Percentiles rank a stretch among this genome's conserved stretches.
These are phyloP conservation scores for Dasyprocta punctata DNA, from an alignment of 2,113 vertebrate genomes.

Conservation along the genomic window DNA sequence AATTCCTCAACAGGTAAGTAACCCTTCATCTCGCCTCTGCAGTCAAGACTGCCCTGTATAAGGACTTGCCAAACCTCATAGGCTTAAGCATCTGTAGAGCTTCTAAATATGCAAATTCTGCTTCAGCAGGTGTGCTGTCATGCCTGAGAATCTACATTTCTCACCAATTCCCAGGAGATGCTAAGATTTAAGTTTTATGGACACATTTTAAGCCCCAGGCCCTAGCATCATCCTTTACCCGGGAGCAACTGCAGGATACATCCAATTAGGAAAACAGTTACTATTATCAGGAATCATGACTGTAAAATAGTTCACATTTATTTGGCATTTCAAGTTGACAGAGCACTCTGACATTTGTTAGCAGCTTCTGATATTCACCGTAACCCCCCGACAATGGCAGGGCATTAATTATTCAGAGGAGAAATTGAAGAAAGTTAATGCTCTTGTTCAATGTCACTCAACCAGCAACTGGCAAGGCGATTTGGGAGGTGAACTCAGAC, in stretches of 20 bases:
- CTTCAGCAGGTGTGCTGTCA: background rate
- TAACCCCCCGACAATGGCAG: conserved; percentile 24
- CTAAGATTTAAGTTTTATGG: background rate
- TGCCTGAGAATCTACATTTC: background rate
- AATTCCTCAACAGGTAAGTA: too few species aligned
- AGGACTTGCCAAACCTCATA: background rate
- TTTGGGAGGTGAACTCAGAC: conserved; percentile 48
- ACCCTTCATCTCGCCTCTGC: background rate
- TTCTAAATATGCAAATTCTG: background rate
- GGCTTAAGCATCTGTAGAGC: background rate
- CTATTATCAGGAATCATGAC: conserved; percentile 49
- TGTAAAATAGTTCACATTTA: conserved; percentile 71
- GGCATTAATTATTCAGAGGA: conserved; percentile 74
- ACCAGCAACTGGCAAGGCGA: conserved; percentile 52
- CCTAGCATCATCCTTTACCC: background rate
- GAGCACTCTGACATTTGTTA: conserved; percentile 75
- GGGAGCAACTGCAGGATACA: background rate
- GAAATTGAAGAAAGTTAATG: conserved; percentile 52
- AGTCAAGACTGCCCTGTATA: background rate
- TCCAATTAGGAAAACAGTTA: conserved; percentile 68
- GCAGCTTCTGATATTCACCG: conserved; percentile 62
- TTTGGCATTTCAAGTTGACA: conserved; percentile 68
- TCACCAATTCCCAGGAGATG: background rate
- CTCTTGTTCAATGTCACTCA: conserved; percentile 66
- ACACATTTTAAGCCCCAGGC: background rate